Evolutionary conservation across 2,797 vertebrate species (phyloP).

Genomic region (Lutjanus argentimaculatus): DNA sequence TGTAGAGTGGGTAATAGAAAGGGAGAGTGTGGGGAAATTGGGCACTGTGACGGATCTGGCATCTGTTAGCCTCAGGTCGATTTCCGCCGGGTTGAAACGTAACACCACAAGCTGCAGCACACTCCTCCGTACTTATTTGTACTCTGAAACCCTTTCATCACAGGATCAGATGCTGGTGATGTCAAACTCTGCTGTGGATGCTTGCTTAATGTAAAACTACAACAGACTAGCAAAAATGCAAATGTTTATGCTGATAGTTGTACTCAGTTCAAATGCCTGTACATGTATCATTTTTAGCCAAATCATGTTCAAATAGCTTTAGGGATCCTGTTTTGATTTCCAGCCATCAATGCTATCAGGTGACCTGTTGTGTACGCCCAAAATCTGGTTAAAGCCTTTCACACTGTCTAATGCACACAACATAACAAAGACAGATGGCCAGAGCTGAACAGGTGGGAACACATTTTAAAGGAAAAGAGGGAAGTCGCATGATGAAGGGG

Average conservation of each 20-base stretch:
- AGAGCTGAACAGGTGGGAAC: conserved; percentile 77
- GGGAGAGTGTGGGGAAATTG: conserved; percentile 59
- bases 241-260: conserved; percentile 6
- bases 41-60: conserved; percentile 86
- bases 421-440: conserved; percentile 80
- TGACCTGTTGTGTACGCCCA: conserved; percentile 46
- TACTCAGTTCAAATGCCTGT: background rate
- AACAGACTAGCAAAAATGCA: conserved; percentile 1
- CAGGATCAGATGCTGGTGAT: conserved; percentile 42
- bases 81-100: conserved; percentile 82
- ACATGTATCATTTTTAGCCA: conserved; percentile 1
- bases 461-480: conserved; percentile 62
- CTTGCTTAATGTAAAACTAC: conserved; percentile 10
- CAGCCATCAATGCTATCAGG: conserved; percentile 67
- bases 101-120: conserved; percentile 73
- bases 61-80: conserved; percentile 86
- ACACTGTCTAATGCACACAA: conserved; percentile 51
- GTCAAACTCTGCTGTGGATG: conserved; percentile 4
- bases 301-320: conserved; percentile 11
- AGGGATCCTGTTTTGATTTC: conserved; percentile 35
- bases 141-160: conserved; percentile 64
- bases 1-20: conserved; percentile 49
- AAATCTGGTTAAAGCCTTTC: conserved; percentile 71
- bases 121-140: conserved; percentile 43
- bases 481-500: conserved; percentile 46